Evolutionary conservation across 2,113 vertebrate species (phyloP).

Genomic region (Paramormyrops kingsleyae): DNA sequence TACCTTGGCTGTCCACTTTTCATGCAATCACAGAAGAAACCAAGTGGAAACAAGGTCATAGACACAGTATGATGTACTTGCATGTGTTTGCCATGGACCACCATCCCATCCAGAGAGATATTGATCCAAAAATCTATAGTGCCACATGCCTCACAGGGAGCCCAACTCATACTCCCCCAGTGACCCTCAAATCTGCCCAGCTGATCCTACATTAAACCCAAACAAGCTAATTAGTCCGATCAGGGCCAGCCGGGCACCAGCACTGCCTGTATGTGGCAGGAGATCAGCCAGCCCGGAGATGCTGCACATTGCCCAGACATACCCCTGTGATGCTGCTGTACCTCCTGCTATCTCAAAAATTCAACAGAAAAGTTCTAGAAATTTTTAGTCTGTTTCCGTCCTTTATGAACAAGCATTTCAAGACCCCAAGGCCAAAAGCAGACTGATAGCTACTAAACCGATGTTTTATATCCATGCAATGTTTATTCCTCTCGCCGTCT

Average conservation of each 20-base stretch:
- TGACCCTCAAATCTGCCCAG: neutral
- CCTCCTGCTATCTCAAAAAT: neutral
- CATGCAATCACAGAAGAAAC: neutral
- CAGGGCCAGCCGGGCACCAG: neutral
- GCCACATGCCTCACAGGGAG: neutral
- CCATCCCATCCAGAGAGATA: neutral
- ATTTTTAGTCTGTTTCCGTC: neutral
- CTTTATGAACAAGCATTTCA: neutral
- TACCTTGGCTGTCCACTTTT: neutral
- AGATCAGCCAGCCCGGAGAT: neutral
- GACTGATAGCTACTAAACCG: neutral
- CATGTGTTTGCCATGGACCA: neutral
- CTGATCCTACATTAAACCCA: neutral
- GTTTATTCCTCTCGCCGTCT: neutral
- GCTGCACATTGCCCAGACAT: neutral
- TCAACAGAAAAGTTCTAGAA: neutral
- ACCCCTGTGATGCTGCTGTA: neutral
- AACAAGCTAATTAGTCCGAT: neutral
- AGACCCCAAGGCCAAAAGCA: neutral
- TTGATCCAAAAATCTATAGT: neutral
- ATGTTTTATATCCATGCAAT: neutral
- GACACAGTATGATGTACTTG: neutral
- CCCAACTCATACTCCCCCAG: neutral
- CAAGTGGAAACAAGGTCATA: neutral
- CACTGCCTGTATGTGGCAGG: neutral